These are phyloP conservation scores for Illadopsis cleaveri DNA, from an alignment of 2,113 vertebrate species.

Conservation along the genomic window DNA sequence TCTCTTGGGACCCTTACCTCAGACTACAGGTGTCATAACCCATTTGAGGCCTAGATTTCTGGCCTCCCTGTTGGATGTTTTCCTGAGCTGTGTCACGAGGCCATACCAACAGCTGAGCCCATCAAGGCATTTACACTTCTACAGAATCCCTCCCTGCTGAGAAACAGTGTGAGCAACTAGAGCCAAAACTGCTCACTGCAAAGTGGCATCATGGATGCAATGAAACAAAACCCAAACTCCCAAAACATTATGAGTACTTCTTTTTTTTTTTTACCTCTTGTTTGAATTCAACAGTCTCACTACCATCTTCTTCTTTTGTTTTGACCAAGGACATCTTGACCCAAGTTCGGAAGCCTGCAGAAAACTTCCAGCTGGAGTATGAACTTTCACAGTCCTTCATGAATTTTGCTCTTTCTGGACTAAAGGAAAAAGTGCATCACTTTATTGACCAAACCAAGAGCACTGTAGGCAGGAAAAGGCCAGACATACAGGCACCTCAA, in stretches of 20 bases:
- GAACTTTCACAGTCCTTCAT: constrained; percentile 94
- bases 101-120: not conserved
- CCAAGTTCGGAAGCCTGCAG: constrained; percentile 96
- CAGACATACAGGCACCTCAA: not conserved
- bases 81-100: not conserved
- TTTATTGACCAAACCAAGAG: not conserved
- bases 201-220: not conserved
- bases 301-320: constrained; percentile 86
- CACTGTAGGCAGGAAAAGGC: not conserved
- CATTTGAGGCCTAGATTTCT: not conserved
- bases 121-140: not conserved
- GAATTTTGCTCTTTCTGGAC: constrained; percentile 83
- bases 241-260: not conserved
- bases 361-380: constrained; percentile 97
- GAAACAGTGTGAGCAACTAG: not conserved
- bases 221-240: not conserved
- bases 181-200: not conserved
- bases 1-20: not conserved
- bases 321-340: constrained; percentile 96
- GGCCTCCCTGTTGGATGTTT: not conserved
- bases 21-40: not conserved
- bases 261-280: constrained; percentile 83
- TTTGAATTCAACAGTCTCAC: constrained; percentile 88
- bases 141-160: not conserved
- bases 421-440: constrained; percentile 27